Evolutionary conservation across 1,140 invertebrate species (phyloP), one percentile per base, ranked within the genome.

Genomic region (Fragariocoptes setiger): DNA sequence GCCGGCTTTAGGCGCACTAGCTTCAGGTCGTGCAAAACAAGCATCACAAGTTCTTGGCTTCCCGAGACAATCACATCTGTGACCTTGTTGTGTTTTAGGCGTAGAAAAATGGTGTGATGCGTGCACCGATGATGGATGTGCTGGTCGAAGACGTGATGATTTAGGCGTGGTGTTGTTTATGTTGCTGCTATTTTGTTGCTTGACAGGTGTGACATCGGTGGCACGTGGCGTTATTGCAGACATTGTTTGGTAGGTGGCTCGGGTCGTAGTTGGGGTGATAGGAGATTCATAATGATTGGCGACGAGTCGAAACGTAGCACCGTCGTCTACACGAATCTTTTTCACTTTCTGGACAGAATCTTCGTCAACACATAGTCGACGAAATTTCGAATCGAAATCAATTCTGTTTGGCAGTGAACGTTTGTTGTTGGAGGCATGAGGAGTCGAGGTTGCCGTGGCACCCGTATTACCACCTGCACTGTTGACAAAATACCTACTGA

Each of bases 1-100:
- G 19, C 80, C 79, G 31, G 78, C 78, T 48, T 79, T 60, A 8
- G 72, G 68, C 2, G 77, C 78, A 43, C 51, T 45, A 19, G 66
- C 59, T 41, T 70, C 63, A 18, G 62, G 53, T 42, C 65, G 63
- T 38, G 54, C 54, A 31, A 66, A 49, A 53, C 74, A 77, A 14
- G 25, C 20, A 19, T 40, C 37, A 17, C 50, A 52, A 5, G 51
- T 41, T 21, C 42, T 39, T 13, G 18, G n/a, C 16, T 31, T 21
- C 4, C 25, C 45, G 19, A 40, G 22, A 42, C 40, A 48, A 31
- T 46, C 37, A 21, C 44, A 46, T 37, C 17, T 25, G 13, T 8
- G 12, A 4, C 35, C 31, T 31, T 8, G n/a, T 31, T 31, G 25
- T 21, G 19, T 15, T 19, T 19, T 20, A 13, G 21, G 2, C 12